Conservation (phyloP, 2,888 invertebrate genomes). For the Flabesymbios commensalis region DNA sequence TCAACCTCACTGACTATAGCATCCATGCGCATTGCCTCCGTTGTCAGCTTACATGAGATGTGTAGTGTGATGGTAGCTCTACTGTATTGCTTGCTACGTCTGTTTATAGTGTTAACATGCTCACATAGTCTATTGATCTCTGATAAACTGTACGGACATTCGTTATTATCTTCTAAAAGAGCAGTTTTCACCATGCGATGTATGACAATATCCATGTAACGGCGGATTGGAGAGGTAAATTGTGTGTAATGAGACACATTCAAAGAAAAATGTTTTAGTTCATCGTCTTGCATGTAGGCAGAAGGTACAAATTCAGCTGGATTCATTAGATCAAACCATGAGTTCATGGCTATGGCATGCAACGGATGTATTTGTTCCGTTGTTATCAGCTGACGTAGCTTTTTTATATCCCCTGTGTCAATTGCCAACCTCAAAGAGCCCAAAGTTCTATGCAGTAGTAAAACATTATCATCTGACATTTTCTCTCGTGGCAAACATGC, state of each 20-base stretch:
- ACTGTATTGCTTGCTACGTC: conserved; percentile 2
- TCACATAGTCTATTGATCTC: conserved; percentile 34
- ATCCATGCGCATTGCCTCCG: conserved; percentile 40
- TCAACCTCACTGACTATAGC: conserved; percentile 43
- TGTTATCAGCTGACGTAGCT: conserved; percentile 41
- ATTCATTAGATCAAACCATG: conserved; percentile 41
- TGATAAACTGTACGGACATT: conserved; percentile 37
- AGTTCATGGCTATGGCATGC: conserved; percentile 41
- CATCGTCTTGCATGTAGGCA: conserved; percentile 5
- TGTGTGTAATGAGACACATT: conserved; percentile 41
- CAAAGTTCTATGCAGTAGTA: conserved; percentile 39
- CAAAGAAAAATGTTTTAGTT: conserved; percentile 39
- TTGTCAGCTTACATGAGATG: conserved; percentile 30
- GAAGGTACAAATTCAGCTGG: conserved; percentile 37
- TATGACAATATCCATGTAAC: conserved; percentile 49
- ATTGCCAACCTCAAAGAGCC: conserved; percentile 36
- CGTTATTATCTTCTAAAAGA: background rate
- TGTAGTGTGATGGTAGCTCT: conserved; percentile 1
- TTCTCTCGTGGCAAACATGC: conserved; percentile 27
- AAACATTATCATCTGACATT: conserved; percentile 33
- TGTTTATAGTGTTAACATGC: conserved; percentile 31
- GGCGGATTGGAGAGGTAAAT: conserved; percentile 47
- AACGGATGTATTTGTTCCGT: conserved; percentile 47
- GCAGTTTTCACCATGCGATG: conserved; percentile 46
- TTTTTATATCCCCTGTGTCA: conserved; percentile 32